Base-by-base conservation (phyloP, 2,888 invertebrate species). In the Cephonodes hylas region DNA sequence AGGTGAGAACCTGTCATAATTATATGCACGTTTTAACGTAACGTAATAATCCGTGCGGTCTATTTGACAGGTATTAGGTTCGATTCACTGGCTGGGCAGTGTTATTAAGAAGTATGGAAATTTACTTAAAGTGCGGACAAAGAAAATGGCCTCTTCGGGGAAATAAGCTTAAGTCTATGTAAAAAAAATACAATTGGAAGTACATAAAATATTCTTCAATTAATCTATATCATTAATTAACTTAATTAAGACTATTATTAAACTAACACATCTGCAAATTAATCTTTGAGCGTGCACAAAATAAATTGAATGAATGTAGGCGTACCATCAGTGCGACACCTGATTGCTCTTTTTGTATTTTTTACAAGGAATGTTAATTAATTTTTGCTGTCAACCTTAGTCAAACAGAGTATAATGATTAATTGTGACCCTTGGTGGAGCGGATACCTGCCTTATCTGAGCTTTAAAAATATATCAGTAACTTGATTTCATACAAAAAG, bases 331-430 rank as follows among this genome's bases (percentile, higher is more conserved):
- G 73, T 66, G 81, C 76, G 87, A 88, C 88, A 89, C 85, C 85
- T 89, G 85, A 88, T 86, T 84, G 80, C 74, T 77, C 78, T 88
- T 89, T 83, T 85, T 84, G 69, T 81, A 70, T 83, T 87, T 88
- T 89, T 88, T 82, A 85, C 78, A 80, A 69, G 89, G 91, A 89
- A 91, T 90, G 83, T 91, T 91, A 91, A 91, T 91, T 91, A 91
- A 90, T 90, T 89, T 90, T 87, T 79, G 80, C 86, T 91, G 91
- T 91, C 89, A 88, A 86, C 86, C 81, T 84, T 79, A 80, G 79
- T 81, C 83, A 86, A 87, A 89, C 86, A 88, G 86, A 86, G 85
- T 82, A 79, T 82, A 83, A 86, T 89, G 89, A 91, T 91, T 88
- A 89, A 90, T 89, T 80, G 80, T 80, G 73, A 79, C 80, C 80